Base-by-base conservation (phyloP, 2,113 vertebrate genomes). In the Scolopax mira region DNA sequence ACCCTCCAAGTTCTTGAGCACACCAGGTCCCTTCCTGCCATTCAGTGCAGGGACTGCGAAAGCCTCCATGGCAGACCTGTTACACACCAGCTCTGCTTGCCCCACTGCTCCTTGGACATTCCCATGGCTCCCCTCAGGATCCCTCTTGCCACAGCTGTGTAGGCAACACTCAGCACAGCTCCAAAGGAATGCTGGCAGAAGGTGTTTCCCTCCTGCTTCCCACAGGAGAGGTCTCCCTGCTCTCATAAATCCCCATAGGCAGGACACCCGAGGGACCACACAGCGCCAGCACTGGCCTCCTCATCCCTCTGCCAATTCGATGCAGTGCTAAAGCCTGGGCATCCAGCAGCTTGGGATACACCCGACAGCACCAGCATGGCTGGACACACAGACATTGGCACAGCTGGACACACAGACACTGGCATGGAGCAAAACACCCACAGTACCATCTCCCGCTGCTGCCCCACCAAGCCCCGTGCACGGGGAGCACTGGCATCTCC, bases 381-480 rank as follows among this genome's bases (percentile, higher is more conserved):
- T 33, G 33, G 27, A 42, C 49, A 58, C 48, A 31, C 44, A 37
- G 44, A 51, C 30, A 4, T 33, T 8, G 9, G 61, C 55, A 37
- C n/a, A 33, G 54, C 33, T 30, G 31, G 30, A 35, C 41, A 57
- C 33, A 33, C 41, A n/a, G 37, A 51, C 66, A 25, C 1, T 1
- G 12, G 37, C 60, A 19, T 0, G n/a, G 39, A 69, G 35, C 31
- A 37, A 31, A 67, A 25, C 37, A 27, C 44, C 25, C 6, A 14
- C 17, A 17, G 44, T 2, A 2, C 72, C 52, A 17, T 18, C 66
- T 54, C 23, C 79, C 33, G 52, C 79, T 28, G 58, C 70, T 46
- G 10, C 35, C 51, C 49, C 52, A 61, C 22, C 3, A 1, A 54
- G 39, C 14, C 11, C 52, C 18, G 0, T 0, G 3, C 39, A 25